A percentile compares a stretch with the other conserved stretches of the same genome.
phyloP scores from a whole-genome alignment of 2,888 invertebrate species.

The Ochropleura plecta region DNA sequence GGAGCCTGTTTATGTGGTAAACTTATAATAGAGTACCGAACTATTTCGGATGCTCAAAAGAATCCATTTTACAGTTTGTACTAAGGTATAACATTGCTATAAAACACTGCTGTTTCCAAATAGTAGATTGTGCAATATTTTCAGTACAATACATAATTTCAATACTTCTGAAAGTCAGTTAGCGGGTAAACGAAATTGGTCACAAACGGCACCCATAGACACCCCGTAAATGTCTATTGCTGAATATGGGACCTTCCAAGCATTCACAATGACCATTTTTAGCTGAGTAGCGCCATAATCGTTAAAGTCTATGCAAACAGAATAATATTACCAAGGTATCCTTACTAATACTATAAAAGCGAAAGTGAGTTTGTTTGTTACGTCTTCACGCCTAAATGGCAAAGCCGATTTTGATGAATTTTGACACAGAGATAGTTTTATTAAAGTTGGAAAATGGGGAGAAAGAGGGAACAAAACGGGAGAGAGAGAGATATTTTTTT shows the following conservation, averaged over 20 bases:
- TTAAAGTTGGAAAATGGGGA: too few species aligned
- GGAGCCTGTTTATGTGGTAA: conserved; percentile 16
- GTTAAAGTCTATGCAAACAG: conserved; percentile 5
- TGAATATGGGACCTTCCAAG: conserved; percentile 10
- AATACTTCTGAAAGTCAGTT: background rate
- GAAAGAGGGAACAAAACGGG: too few species aligned
- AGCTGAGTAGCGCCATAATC: background rate
- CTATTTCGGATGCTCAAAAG: conserved; percentile 24
- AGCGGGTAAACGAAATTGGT: conserved; percentile 7
- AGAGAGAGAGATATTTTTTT: too few species aligned
- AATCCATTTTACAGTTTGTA: background rate
- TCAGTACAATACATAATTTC: background rate
- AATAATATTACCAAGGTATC: background rate
- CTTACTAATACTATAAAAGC: too few species aligned
- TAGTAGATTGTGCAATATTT: background rate
- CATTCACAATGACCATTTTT: conserved; percentile 3
- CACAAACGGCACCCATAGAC: conserved; percentile 13
- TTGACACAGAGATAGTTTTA: too few species aligned
- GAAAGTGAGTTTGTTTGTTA: too few species aligned
- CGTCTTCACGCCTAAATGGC: too few species aligned
- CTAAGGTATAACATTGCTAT: conserved; percentile 1
- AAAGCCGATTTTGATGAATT: too few species aligned
- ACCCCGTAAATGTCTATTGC: conserved; percentile 22
- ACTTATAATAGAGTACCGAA: conserved; percentile 29
- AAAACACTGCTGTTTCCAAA: background rate